phyloP scores from a whole-genome alignment of 2,888 invertebrate species.

The Catocala fraxini region DNA sequence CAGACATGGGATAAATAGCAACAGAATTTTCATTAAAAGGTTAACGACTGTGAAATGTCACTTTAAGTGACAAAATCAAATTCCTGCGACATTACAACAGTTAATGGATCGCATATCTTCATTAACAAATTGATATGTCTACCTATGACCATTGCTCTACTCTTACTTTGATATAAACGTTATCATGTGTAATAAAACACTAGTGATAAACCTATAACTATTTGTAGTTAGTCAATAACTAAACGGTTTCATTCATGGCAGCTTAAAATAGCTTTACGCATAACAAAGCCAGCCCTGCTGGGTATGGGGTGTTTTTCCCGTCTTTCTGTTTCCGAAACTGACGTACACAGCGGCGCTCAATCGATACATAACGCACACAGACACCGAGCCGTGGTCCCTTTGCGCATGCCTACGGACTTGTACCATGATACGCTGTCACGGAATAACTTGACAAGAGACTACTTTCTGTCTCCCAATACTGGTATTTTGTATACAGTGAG shows the following conservation, averaged over 20 bases:
- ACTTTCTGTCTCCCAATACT: conserved; percentile 29
- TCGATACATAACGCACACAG: conserved; percentile 84
- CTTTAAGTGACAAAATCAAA: conserved; percentile 13
- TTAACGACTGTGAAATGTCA: conserved; percentile 8
- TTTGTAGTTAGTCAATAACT: conserved; percentile 31
- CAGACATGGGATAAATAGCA: conserved; percentile 13
- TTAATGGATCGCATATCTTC: conserved; percentile 21
- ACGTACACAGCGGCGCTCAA: conserved; percentile 78
- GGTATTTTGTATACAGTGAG: conserved; percentile 32
- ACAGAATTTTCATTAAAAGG: conserved; percentile 18
- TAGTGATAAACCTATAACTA: conserved; percentile 13
- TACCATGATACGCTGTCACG: conserved; percentile 71
- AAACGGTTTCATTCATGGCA: conserved; percentile 68
- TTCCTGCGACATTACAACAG: conserved; percentile 10
- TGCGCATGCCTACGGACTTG: conserved; percentile 75
- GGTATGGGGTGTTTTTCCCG: conserved; percentile 62
- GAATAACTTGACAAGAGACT: conserved; percentile 49
- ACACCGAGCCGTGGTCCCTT: conserved; percentile 48
- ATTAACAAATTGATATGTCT: conserved; percentile 14
- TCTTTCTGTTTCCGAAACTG: conserved; percentile 74
- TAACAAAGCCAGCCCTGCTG: conserved; percentile 56
- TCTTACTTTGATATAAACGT: not conserved
- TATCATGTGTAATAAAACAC: conserved; percentile 1
- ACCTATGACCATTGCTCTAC: not conserved
- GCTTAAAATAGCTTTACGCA: conserved; percentile 73